phyloP scores from a whole-genome alignment of 2,888 invertebrate species.

The Zhengitettix transpicula region DNA sequence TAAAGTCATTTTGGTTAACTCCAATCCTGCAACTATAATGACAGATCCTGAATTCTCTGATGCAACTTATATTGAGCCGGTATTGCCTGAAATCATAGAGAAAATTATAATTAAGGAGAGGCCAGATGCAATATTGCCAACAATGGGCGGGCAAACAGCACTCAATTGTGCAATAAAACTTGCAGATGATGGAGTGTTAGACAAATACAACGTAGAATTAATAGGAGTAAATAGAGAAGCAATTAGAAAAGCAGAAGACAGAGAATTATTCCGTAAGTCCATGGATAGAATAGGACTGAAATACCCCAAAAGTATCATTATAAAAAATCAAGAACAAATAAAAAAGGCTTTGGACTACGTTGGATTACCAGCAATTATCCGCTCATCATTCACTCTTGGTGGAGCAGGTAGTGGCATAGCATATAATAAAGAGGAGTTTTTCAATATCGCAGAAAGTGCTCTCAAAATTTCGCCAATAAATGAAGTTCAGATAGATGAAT shows the following conservation, averaged over 20 bases:
- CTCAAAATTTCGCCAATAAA: neutral
- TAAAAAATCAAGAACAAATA: neutral
- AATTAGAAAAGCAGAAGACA: too few relatives aligned
- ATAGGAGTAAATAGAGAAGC: too few relatives aligned
- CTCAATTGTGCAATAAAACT: too few relatives aligned
- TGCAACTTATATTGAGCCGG: neutral
- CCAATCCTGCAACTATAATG: neutral
- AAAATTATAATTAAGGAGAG: too few relatives aligned
- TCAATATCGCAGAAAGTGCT: neutral
- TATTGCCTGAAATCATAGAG: neutral
- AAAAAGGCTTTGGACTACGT: neutral
- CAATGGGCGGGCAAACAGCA: too few relatives aligned
- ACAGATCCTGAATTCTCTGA: neutral
- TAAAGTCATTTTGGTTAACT: too few relatives aligned
- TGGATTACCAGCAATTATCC: neutral
- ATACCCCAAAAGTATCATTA: neutral
- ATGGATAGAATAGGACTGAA: neutral
- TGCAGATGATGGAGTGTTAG: too few relatives aligned
- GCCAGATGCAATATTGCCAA: too few relatives aligned
- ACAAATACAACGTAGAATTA: too few relatives aligned
- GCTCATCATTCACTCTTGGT: constrained; percentile 2
- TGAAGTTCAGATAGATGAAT: constrained; percentile 3
- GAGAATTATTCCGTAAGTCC: neutral
- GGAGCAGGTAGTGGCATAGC: constrained; percentile 1
- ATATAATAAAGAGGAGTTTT: neutral